Percentiles rank a stretch among this genome's conserved stretches.
Evolutionary conservation across 2,888 invertebrate species (phyloP).

Genomic region (Monopis laevigella): DNA sequence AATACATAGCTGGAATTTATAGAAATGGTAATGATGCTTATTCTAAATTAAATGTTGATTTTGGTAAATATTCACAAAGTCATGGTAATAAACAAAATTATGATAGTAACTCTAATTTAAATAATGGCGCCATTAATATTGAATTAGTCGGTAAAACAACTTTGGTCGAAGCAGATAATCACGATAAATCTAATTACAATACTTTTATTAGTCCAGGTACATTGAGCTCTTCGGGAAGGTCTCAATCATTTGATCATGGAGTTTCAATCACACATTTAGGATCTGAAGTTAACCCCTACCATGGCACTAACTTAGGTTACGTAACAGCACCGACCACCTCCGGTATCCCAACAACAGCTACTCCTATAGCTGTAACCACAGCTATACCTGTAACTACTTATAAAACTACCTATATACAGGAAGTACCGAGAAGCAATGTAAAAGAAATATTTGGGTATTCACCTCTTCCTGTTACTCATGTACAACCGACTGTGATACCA

Average conservation of each 20-base stretch:
- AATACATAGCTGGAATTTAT: slow-evolving; percentile 9
- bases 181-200: slow-evolving; percentile 32
- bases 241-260: not conserved
- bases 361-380: slow-evolving; percentile 46
- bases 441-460: slow-evolving; percentile 54
- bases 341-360: slow-evolving; percentile 49
- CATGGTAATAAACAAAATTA: slow-evolving; percentile 23
- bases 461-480: slow-evolving; percentile 50
- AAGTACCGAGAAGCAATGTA: slow-evolving; percentile 44
- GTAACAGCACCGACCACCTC: slow-evolving; percentile 53
- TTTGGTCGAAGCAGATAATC: slow-evolving; percentile 42
- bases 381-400: slow-evolving; percentile 40
- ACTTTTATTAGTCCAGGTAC: not conserved
- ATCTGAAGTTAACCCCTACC: slow-evolving; percentile 36
- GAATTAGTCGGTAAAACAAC: slow-evolving; percentile 59
- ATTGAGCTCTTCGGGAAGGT: not conserved
- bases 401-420: slow-evolving; percentile 45
- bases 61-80: slow-evolving; percentile 10
- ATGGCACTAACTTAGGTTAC: slow-evolving; percentile 41
- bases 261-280: slow-evolving; percentile 50
- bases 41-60: not conserved
- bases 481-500: slow-evolving; percentile 42
- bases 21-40: slow-evolving; percentile 2
- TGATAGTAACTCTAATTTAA: slow-evolving; percentile 33
- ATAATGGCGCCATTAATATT: slow-evolving; percentile 55